These are phyloP conservation scores for Tribolium castaneum DNA, from an alignment of 1,140 invertebrate species.

Conservation along the genomic window DNA sequence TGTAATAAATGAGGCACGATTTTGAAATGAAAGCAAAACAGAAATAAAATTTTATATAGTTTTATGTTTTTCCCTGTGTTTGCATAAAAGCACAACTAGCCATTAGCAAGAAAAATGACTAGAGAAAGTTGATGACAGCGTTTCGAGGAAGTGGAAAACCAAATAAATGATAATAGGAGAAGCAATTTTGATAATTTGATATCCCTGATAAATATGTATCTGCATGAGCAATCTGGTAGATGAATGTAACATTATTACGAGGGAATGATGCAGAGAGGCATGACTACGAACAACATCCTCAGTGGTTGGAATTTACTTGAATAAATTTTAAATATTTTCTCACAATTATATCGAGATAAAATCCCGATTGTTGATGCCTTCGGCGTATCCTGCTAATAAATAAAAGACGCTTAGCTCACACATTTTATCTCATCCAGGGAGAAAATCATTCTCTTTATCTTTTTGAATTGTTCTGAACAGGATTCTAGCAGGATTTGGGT, in stretches of 20 bases:
- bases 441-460: not conserved
- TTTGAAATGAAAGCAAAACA: too few species aligned
- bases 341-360: conserved; percentile 30
- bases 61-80: not conserved
- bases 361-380: conserved; percentile 24
- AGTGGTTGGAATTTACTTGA: conserved; percentile 26
- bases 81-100: too few species aligned
- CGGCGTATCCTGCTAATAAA: conserved; percentile 19
- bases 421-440: conserved; percentile 3
- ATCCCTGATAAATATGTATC: conserved; percentile 23
- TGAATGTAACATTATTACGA: conserved; percentile 24
- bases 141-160: not conserved
- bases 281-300: conserved; percentile 30
- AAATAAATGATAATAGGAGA: not conserved
- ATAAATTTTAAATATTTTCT: conserved; percentile 36
- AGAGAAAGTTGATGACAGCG: not conserved
- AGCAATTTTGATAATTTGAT: not conserved
- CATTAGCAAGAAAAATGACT: not conserved
- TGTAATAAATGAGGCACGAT: too few species aligned
- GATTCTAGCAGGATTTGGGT: not conserved
- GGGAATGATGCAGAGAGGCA: conserved; percentile 15
- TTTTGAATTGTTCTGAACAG: not conserved
- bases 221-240: conserved; percentile 16
- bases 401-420: conserved; percentile 1
- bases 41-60: not conserved